Base-by-base conservation (phyloP, 2,113 vertebrate species). In the Sclerurus mexicanus region DNA sequence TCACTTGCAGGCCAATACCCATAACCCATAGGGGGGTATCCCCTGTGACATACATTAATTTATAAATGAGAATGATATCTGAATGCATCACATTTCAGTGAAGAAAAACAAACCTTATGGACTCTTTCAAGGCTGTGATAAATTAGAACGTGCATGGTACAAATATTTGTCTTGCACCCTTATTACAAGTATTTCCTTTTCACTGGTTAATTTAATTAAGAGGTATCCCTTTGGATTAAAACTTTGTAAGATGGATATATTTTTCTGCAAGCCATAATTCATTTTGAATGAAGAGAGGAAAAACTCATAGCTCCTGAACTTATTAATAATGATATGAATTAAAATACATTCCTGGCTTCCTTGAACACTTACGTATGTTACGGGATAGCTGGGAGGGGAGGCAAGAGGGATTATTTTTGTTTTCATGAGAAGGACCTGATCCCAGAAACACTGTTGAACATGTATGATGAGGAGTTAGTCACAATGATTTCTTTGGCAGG, bases 121-220 rank as follows among this genome's bases (percentile, higher is more conserved):
- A 96, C 80, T 82, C 90, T 93, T 97, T 96, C 75, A 96, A 97
- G 95, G 92, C 92, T 85, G 76, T 95, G 96, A 98, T 97, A 96
- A 98, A 98, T 98, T 97, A 96, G 93, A 95, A 80, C 55, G 91
- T 85, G 56, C 96, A 89, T 2, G 88, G 93, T 96, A 71, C 88
- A 89, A 80, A 59, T 96, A 96, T 97, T 98, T 98, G 90, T 95
- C 96, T 97, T 97, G 85, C 93, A 95, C 87, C 89, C 94, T 96
- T 96, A 96, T 97, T 97, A 97, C 91, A 97, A 96, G 96, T 96
- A 98, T 97, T 97, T 97, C 94, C 93, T 94, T 94, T 90, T 92
- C 62, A 81, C 46, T 79, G 37, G 86, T 96, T 93, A 96, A 93
- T 97, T 97, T 85, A 95, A 96, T 97, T 95, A 97, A 92, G 67